These are phyloP conservation scores for Frieseomelitta varia DNA, from an alignment of 1,140 invertebrate species.

Conservation along the genomic window DNA sequence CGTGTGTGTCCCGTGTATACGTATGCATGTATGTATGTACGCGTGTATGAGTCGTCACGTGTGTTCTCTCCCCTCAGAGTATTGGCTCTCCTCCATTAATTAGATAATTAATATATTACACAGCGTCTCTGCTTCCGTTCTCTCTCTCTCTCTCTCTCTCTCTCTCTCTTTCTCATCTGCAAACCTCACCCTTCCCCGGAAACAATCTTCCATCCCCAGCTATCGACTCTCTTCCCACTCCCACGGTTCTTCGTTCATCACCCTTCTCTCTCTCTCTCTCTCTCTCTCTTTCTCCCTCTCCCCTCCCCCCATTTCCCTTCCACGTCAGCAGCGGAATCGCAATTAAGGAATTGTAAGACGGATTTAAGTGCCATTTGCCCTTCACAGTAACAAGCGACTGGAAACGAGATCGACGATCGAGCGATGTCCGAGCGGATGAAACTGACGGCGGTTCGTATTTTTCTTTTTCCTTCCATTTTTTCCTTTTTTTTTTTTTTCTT, in stretches of 20 bases:
- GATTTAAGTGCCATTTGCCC: slow-evolving; percentile 70
- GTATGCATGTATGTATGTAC: slow-evolving; percentile 2
- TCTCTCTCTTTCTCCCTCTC: slow-evolving; percentile 25
- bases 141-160: slow-evolving; percentile 28
- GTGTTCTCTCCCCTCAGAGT: slow-evolving; percentile 67
- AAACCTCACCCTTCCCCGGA: slow-evolving; percentile 7
- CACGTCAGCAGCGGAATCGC: slow-evolving; percentile 62
- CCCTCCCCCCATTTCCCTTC: not conserved
- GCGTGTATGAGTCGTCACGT: slow-evolving; percentile 44
- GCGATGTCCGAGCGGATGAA: slow-evolving; percentile 36
- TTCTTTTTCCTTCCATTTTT: not conserved
- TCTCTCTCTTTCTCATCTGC: slow-evolving; percentile 29
- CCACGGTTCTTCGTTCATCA: no score
- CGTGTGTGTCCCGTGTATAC: slow-evolving; percentile 38
- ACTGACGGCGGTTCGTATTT: not conserved
- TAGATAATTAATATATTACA: slow-evolving; percentile 79
- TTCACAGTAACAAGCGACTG: slow-evolving; percentile 31
- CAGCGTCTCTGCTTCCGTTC: slow-evolving; percentile 66
- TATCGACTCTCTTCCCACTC: slow-evolving; percentile 6
- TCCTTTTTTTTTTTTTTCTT: not conserved
- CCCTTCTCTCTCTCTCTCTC: slow-evolving; percentile 1
- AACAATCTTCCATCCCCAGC: slow-evolving; percentile 29
- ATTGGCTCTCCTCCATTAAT: slow-evolving; percentile 75
- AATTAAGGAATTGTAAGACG: slow-evolving; percentile 64
- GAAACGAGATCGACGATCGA: slow-evolving; percentile 48